Evolutionary conservation across 2,113 vertebrate genomes (phyloP).

Genomic region (Melanerpes aurifrons): DNA sequence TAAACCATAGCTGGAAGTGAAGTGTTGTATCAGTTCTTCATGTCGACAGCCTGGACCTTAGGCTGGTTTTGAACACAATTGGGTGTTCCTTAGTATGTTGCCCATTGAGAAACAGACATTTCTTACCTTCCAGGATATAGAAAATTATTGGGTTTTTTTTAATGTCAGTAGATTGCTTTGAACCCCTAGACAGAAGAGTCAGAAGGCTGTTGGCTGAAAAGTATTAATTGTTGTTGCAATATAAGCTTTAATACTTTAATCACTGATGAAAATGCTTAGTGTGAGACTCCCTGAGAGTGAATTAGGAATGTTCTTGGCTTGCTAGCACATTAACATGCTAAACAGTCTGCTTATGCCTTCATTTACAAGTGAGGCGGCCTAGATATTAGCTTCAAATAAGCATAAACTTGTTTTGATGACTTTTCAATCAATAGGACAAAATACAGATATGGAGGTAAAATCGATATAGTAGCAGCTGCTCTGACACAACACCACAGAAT

Average conservation of each 20-base stretch:
- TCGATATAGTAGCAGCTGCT: background rate
- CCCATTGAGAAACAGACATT: background rate
- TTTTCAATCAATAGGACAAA: background rate
- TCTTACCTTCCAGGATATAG: background rate
- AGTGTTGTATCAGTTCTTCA: background rate
- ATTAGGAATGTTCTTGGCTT: background rate
- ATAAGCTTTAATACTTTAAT: background rate
- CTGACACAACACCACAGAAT: background rate
- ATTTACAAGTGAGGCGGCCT: background rate
- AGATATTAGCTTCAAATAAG: slow-evolving; percentile 1
- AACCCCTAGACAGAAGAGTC: background rate
- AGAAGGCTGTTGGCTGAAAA: background rate
- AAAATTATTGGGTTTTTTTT: background rate
- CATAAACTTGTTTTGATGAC: background rate
- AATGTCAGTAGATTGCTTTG: background rate
- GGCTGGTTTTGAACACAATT: background rate
- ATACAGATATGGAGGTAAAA: background rate
- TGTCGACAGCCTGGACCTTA: background rate
- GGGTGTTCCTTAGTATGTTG: background rate
- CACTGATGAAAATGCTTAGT: background rate
- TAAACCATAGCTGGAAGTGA: background rate
- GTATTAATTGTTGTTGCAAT: background rate
- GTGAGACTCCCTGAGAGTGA: background rate
- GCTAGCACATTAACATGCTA: background rate
- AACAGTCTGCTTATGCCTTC: background rate